These are phyloP conservation scores for Mamestra configurata DNA, from an alignment of 1,140 invertebrate genomes.

Conservation along the genomic window DNA sequence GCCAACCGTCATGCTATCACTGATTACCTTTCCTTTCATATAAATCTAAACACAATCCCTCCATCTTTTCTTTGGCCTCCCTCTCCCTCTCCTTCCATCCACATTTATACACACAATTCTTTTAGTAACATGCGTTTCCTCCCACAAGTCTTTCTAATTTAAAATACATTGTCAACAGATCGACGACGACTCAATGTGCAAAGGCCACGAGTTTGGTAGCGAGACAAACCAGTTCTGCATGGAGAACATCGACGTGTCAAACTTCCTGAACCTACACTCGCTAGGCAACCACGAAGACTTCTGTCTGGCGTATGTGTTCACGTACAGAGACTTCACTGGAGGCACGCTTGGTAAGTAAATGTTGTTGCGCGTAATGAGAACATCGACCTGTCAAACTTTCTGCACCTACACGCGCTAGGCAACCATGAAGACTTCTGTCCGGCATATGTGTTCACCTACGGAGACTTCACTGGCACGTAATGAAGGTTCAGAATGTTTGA, in stretches of 20 bases:
- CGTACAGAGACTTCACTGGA: constrained; percentile 98
- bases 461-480: constrained; percentile 98
- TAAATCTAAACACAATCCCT: no score
- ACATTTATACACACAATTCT: no score
- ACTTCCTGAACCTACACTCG: constrained; percentile 99
- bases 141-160: not conserved
- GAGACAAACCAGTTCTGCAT: constrained; percentile 98
- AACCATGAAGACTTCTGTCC: constrained; percentile 99
- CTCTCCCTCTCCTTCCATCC: no score
- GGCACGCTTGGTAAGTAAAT: constrained; percentile 95
- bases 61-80: no score
- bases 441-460: constrained; percentile 99
- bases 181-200: constrained; percentile 95
- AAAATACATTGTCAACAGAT: constrained; percentile 86
- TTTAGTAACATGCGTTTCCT: not conserved
- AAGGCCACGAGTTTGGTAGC: constrained; percentile 88
- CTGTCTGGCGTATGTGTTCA: constrained; percentile 99
- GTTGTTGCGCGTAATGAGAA: constrained; percentile 96
- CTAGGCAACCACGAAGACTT: constrained; percentile 99
- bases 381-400: constrained; percentile 99
- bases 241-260: constrained; percentile 99
- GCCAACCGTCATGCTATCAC: no score
- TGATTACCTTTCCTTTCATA: no score
- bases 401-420: constrained; percentile 98
- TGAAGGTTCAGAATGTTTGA: no score